Evolutionary conservation across 2,888 invertebrate genomes (phyloP), one percentile per base, ranked within the genome.

Genomic region (Cryptocephalus primarius): DNA sequence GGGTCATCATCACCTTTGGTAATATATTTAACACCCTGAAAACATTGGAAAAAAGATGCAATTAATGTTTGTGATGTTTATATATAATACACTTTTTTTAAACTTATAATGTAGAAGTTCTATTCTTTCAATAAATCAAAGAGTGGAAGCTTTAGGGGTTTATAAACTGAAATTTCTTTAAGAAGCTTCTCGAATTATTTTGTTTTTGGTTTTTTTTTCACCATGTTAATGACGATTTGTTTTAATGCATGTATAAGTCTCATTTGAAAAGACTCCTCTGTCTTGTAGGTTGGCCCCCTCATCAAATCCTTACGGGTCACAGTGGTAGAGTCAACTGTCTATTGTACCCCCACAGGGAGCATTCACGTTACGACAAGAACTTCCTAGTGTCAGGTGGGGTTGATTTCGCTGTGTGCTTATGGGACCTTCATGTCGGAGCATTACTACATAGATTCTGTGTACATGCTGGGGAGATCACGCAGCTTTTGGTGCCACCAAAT

Each of bases 401-500:
- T 9, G 99, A 99, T 72, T 99, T 99, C 72, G 93, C 95, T 0
- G 94, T 95, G 3, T 93, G 92, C 57, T 75, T 97, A 0, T 97
- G 96, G 96, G 95, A 97, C 65, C 73, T 97, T 55, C 89, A 88
- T 64, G 85, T 86, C 33, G 94, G 95, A 2, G 82, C 82, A 1
- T 71, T 95, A 36, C 72, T 99, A 45, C 93, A 97, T 66, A 80
- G 94, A 4, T 99, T 97, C 74, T 94, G 94, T 62, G 95, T 96
- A 0, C 97, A 99, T 68, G 97, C 96, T 1, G 99, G 97, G 0
- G 95, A 96, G 73, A 90, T 99, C 10, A 87, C 90, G 0, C 93
- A 95, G 68, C 75, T 99, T 2, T 74, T 95, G 44, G 92, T 97
- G 6, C 96, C 97, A 11, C 97, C 97, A 0, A 85, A 88, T 53